Conservation (phyloP, 2,113 vertebrate species). For the Dascyllus trimaculatus region DNA sequence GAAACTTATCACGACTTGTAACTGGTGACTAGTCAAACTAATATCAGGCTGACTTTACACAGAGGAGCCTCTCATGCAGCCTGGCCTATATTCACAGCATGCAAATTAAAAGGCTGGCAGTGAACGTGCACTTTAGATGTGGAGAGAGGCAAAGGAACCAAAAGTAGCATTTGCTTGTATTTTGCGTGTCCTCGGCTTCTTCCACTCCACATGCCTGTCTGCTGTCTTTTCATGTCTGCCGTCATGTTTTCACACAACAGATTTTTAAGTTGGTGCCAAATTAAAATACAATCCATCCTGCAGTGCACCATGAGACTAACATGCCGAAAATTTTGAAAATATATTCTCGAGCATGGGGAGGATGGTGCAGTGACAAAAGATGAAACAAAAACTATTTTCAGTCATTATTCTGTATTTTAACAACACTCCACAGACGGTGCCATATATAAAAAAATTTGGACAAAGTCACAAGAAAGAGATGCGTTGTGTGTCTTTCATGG, state of each 20-base stretch:
- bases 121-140: slow-evolving; percentile 25
- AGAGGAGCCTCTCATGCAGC: slow-evolving; percentile 6
- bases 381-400: background rate
- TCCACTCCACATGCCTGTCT: slow-evolving; percentile 5
- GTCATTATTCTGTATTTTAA: background rate
- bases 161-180: background rate
- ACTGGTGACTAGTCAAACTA: slow-evolving; percentile 9
- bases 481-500: slow-evolving; percentile 8
- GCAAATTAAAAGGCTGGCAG: slow-evolving; percentile 16
- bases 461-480: slow-evolving; percentile 4
- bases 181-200: background rate
- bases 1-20: background rate
- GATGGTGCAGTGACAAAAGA: background rate
- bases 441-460: too few species aligned
- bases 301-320: slow-evolving; percentile 16
- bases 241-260: slow-evolving; percentile 48
- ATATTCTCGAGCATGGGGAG: slow-evolving; percentile 8
- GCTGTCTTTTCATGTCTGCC: slow-evolving; percentile 28
- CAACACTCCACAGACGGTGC: background rate
- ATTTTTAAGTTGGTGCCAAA: slow-evolving; percentile 32
- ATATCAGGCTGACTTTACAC: slow-evolving; percentile 14
- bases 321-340: slow-evolving; percentile 28
- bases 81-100: slow-evolving; percentile 1
- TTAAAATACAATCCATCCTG: slow-evolving; percentile 44
- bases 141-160: background rate